Conservation (phyloP, 2,113 vertebrate genomes). For the Eptatretus burgeri region DNA sequence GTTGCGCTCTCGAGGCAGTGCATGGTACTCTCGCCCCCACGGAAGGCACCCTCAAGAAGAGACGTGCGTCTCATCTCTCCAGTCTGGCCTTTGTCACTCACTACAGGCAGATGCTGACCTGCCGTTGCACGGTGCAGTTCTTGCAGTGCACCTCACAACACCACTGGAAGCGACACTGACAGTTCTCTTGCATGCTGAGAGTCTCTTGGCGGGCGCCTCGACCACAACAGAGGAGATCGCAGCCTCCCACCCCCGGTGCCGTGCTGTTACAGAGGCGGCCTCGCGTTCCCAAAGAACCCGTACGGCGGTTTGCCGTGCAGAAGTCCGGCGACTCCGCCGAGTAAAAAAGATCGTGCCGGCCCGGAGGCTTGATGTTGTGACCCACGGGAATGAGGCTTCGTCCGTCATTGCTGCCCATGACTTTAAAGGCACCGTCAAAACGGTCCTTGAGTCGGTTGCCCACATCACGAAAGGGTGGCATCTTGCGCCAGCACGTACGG, state of each 20-base stretch:
- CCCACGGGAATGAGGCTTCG: conserved; percentile 8
- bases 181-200: conserved; percentile 8
- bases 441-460: conserved; percentile 8
- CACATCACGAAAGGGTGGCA: conserved; percentile 8
- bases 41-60: no score
- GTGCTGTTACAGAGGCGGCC: conserved; percentile 8
- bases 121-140: conserved; percentile 7
- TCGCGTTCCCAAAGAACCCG: conserved; percentile 3
- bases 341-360: conserved; percentile 8
- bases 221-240: conserved; percentile 8
- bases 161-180: conserved; percentile 9
- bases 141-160: conserved; percentile 9
- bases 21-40: no score
- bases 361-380: conserved; percentile 7
- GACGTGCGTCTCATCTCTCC: no score
- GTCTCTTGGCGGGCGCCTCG: conserved; percentile 7
- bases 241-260: conserved; percentile 7
- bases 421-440: conserved; percentile 8
- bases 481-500: conserved; percentile 9
- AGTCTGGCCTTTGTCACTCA: no score
- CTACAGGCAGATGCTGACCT: conserved; percentile 8
- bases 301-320: conserved; percentile 8
- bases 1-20: no score
- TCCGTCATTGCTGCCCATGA: conserved; percentile 9
- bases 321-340: conserved; percentile 9